Evolutionary conservation across 2,888 invertebrate species (phyloP), one percentile per base, ranked within the genome.

Genomic region (Chrysina gloriosa): DNA sequence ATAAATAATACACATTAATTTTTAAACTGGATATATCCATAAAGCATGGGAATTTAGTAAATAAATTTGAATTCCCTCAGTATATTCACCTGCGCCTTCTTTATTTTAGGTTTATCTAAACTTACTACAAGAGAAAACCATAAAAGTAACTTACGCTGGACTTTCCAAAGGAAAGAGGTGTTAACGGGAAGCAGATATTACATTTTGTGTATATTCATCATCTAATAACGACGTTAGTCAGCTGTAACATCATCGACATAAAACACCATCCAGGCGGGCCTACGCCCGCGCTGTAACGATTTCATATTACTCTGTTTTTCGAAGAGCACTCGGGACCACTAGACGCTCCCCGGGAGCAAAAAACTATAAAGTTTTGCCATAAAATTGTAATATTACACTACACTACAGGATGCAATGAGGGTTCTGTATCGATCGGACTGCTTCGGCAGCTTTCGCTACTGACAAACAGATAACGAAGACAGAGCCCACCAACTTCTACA

Each of bases 361-460:
- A 79, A 79, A 78, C 78, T 78, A 78, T 78, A 77, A 79, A 79
- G 72, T 78, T 78, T 79, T 73, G 74, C 76, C 76, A 78, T 79
- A 79, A 79, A 79, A 79, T 77, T 78, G 77, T 79, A 78, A 78
- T 78, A 77, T 78, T 74, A 77, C 76, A 76, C 77, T 56, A 56
- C 56, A 56, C n/a, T n/a, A n/a, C 56, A 56, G 56, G 56, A 74
- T 56, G 56, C 56, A 56, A 56, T 34, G 56, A 56, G 56, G 36
- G 56, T 56, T 56, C 16, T 36, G 73, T 76, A 76, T 75, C 73
- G 75, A 76, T 75, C 76, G 71, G 72, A 66, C 65, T 61, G 36
- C 69, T 67, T 72, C 72, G 73, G 72, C 67, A 63, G 65, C 67
- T 58, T 73, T 70, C 71, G 69, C 9, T 9, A 6, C 36, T 36